Evolutionary conservation across 2,797 vertebrate genomes (phyloP), one percentile per base, ranked within the genome.

Genomic region (Hemibagrus guttatus): DNA sequence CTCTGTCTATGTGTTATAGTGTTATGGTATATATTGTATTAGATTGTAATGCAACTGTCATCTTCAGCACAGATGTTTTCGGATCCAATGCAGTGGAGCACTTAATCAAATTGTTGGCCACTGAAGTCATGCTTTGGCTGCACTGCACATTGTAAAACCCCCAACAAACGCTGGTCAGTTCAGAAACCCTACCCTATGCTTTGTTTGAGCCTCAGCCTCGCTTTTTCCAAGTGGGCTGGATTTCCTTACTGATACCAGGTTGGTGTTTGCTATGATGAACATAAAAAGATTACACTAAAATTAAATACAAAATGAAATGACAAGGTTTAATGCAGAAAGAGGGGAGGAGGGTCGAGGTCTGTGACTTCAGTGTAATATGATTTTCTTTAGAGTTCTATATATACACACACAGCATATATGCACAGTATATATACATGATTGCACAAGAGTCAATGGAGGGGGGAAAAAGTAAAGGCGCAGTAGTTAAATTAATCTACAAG

Each of bases 361-460:
- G 93, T 91, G 92, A 95, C 92, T 92, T 91, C 88, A 92, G 87
- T 87, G 94, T 92, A 94, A 95, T 93, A 87, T 84, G 90, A 94
- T 94, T 89, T 90, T 88, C 90, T 78, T 94, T 91, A 90, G 91
- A 92, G 87, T 90, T 79, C 79, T 4, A n/a, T 3, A n/a, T n/a
- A 63, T 0, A 12, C 1, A 12, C 0, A 28, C 4, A 64, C 1
- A 63, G 35, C 0, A 63, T 19, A 31, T 35, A 46, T 23, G 58
- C 64, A n/a, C 74, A 69, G 26, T 19, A 31, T 35, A 46, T 23
- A 66, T 64, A n/a, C 74, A 69, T 69, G 78, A 42, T 76, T 42
- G 49, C 39, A 35, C 61, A 23, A 42, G 56, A 39, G 35, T 39
- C 19, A 83, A 14, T 61, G 26, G 19, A 23, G 68, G 6, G 14